Conservation (phyloP, 2,888 invertebrate species). For the Xylota sylvarum region DNA sequence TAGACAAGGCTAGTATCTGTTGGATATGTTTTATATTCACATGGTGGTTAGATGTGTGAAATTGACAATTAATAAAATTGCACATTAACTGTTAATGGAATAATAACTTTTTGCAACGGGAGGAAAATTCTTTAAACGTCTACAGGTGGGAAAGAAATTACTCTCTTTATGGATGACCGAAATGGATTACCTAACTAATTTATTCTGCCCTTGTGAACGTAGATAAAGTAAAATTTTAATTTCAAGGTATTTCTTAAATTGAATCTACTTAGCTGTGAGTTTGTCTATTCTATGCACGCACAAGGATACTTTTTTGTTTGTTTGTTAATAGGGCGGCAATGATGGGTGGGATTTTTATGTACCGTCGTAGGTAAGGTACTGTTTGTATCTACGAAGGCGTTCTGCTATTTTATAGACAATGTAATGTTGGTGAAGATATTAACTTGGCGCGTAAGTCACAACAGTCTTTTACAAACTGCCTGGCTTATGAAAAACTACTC, state of each 20-base stretch:
- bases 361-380: too few species aligned
- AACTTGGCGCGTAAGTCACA: too few species aligned
- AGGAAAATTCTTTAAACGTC: neutral
- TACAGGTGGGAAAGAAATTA: neutral
- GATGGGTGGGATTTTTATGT: neutral
- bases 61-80: slow-evolving; percentile 28
- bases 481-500: too few species aligned
- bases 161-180: neutral
- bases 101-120: neutral
- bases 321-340: neutral
- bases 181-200: slow-evolving; percentile 10
- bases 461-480: too few species aligned
- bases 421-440: neutral
- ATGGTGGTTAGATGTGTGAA: slow-evolving; percentile 18
- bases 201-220: neutral
- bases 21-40: neutral
- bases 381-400: slow-evolving; percentile 4
- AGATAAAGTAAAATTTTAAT: neutral
- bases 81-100: slow-evolving; percentile 19
- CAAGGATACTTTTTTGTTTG: neutral
- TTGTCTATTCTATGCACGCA: slow-evolving; percentile 1
- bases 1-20: neutral
- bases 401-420: neutral
- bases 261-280: neutral
- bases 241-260: neutral